These are phyloP conservation scores for Apis cerana DNA, from an alignment of 1,140 invertebrate species.

Conservation along the genomic window DNA sequence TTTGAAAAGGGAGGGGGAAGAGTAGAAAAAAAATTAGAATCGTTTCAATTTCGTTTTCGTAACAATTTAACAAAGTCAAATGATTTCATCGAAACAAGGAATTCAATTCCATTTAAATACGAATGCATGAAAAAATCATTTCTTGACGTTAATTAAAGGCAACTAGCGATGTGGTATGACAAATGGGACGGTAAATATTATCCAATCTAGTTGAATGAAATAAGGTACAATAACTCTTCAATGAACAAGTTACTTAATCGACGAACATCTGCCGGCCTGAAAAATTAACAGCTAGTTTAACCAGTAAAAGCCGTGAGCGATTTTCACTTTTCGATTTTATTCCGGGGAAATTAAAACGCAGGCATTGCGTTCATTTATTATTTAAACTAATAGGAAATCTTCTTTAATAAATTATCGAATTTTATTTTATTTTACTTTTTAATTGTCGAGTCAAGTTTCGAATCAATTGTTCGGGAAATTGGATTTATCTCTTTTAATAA, in stretches of 20 bases:
- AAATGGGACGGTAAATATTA: constrained; percentile 5
- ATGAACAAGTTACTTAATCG: not conserved
- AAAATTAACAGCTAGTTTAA: not conserved
- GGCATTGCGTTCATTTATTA: too few relatives aligned
- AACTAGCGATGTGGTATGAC: not conserved
- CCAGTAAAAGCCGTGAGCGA: not conserved
- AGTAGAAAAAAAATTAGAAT: too few relatives aligned
- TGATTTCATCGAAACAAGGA: too few relatives aligned
- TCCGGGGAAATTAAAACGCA: not conserved
- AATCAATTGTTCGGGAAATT: too few relatives aligned
- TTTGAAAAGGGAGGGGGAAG: too few relatives aligned
- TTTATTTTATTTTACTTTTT: too few relatives aligned
- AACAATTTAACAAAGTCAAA: too few relatives aligned
- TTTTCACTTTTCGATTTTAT: not conserved
- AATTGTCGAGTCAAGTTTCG: too few relatives aligned
- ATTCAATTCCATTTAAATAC: not conserved
- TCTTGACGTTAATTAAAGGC: not conserved
- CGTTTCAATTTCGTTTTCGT: too few relatives aligned
- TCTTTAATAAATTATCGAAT: too few relatives aligned
- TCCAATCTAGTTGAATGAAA: not conserved
- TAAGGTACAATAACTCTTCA: not conserved
- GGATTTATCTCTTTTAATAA: too few relatives aligned
- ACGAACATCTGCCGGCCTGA: not conserved
- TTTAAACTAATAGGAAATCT: too few relatives aligned
- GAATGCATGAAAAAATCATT: not conserved